Percentiles rank a stretch among this genome's conserved stretches.
Conservation (phyloP, 2,797 vertebrate genomes). For the Sebastiscus albofasciatus region DNA sequence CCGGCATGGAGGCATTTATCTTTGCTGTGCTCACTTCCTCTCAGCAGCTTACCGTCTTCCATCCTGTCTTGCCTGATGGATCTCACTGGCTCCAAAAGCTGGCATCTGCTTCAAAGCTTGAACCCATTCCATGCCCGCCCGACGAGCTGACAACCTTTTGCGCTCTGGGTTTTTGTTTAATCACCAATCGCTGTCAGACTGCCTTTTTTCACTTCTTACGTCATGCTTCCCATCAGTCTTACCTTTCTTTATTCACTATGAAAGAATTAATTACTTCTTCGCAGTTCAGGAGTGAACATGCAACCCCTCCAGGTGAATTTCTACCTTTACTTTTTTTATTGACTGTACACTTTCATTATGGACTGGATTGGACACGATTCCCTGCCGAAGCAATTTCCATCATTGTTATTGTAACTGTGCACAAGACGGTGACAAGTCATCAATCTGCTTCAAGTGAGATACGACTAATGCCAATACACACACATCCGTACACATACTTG, state of each 20-base stretch:
- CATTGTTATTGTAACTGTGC: not conserved
- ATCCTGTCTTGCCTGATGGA: constrained; percentile 49
- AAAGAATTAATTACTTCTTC: not conserved
- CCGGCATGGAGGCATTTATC: constrained; percentile 51
- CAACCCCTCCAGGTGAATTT: not conserved
- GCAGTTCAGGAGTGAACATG: not conserved
- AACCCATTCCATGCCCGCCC: constrained; percentile 32
- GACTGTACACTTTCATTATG: not conserved
- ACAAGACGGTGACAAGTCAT: not conserved
- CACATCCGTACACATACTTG: not conserved
- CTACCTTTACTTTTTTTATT: not conserved
- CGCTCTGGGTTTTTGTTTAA: constrained; percentile 16
- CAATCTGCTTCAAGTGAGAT: not conserved
- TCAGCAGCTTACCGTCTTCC: constrained; percentile 41
- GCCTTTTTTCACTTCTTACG: not conserved
- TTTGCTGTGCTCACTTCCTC: constrained; percentile 48
- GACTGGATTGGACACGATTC: not conserved
- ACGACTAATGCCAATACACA: not conserved
- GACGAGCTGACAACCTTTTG: constrained; percentile 21
- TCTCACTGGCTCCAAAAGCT: constrained; percentile 27
- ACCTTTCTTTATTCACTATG: not conserved
- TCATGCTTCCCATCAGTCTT: not conserved
- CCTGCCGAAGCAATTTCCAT: not conserved
- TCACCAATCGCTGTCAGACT: constrained; percentile 2
- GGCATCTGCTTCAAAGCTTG: constrained; percentile 42